Evolutionary conservation across 2,113 vertebrate species (phyloP).

Genomic region (Lophura nycthemera): DNA sequence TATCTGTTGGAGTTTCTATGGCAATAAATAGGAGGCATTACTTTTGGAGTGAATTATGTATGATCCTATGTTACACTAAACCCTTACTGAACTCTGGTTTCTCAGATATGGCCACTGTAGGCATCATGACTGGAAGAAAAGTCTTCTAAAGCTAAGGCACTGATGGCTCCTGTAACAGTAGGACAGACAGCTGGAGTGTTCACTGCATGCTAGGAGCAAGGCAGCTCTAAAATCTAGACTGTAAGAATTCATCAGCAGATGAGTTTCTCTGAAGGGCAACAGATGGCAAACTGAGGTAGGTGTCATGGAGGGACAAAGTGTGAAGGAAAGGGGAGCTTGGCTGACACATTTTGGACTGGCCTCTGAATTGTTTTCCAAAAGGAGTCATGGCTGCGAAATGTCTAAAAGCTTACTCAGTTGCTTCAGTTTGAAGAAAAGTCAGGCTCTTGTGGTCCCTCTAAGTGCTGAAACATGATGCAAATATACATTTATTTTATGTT

Average conservation of each 20-base stretch:
- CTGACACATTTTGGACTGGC: not conserved
- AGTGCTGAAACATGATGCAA: not conserved
- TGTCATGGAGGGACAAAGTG: not conserved
- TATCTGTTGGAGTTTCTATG: too few species aligned
- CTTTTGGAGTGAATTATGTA: too few species aligned
- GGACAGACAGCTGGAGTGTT: not conserved
- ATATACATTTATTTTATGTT: not conserved
- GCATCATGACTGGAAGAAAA: not conserved
- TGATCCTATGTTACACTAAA: not conserved
- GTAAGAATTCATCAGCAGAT: not conserved
- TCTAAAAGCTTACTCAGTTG: not conserved
- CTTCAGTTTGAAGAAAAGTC: not conserved
- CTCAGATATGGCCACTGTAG: not conserved
- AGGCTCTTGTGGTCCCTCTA: not conserved
- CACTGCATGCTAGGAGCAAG: not conserved
- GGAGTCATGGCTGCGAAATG: not conserved
- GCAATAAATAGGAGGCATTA: too few species aligned
- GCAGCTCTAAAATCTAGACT: not conserved
- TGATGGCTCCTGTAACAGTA: not conserved
- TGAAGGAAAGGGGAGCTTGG: not conserved
- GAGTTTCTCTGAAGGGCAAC: not conserved
- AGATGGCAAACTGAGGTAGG: not conserved
- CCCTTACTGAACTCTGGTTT: not conserved
- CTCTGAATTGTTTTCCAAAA: not conserved
- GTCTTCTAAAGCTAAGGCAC: accelerated